Percentiles rank a stretch among this genome's conserved stretches.
These are phyloP conservation scores for Salminus brasiliensis DNA, from an alignment of 2,113 vertebrate species.

Conservation along the genomic window DNA sequence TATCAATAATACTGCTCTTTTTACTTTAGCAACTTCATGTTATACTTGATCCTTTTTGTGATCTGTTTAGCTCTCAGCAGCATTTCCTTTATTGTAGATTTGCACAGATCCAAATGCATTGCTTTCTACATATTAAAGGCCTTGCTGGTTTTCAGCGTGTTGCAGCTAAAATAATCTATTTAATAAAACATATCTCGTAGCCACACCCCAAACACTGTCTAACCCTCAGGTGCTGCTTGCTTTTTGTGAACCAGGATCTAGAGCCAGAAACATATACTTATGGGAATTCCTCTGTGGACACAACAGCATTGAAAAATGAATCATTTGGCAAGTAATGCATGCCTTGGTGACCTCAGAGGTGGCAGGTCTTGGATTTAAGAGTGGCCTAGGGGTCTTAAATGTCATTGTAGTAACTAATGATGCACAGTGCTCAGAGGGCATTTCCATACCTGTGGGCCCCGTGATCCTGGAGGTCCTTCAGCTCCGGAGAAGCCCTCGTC, in stretches of 20 bases:
- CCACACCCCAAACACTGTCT: not conserved
- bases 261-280: conserved; percentile 55
- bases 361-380: conserved; percentile 39
- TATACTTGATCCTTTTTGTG: not conserved
- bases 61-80: not conserved
- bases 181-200: conserved; percentile 16
- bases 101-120: not conserved
- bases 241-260: conserved; percentile 63
- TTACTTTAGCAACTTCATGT: not conserved
- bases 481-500: conserved; percentile 65
- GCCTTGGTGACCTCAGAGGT: conserved; percentile 50
- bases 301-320: conserved; percentile 52
- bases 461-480: conserved; percentile 60
- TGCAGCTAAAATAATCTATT: not conserved
- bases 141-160: not conserved
- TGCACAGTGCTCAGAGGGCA: conserved; percentile 22
- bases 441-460: conserved; percentile 72
- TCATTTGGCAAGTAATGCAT: conserved; percentile 38
- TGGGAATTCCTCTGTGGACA: conserved; percentile 47
- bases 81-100: not conserved
- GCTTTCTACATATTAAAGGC: not conserved
- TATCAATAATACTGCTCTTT: not conserved
- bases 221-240: conserved; percentile 55
- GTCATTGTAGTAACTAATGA: conserved; percentile 39
- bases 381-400: conserved; percentile 42